Evolutionary conservation across 2,797 vertebrate species (phyloP), one percentile per base, ranked within the genome.

Genomic region (Pristis pectinata): DNA sequence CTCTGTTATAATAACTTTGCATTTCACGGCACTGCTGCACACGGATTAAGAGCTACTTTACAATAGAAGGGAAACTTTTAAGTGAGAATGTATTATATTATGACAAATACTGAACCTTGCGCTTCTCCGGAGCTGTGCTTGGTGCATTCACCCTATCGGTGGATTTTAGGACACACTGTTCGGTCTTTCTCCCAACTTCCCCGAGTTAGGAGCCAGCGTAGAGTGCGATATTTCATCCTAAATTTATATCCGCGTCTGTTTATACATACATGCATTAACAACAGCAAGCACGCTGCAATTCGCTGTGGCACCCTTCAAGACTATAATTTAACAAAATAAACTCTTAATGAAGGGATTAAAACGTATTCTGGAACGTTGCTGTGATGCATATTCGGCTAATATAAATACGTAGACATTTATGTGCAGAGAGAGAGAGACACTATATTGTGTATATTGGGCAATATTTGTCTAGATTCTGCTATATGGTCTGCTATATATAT

Each of bases 51-150:
- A 27, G 44, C 13, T 76, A 7, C 15, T 70, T 0, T 13, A 22
- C n/a, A 41, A 41, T 10, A 92, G 0, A 76, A 34, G 37, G 41
- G 22, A 49, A 53, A n/a, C 13, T 2, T 72, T 72, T 6, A 94
- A 93, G 10, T 72, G 1, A 70, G 44, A 49, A 30, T 10, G 27
- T 72, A 34, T 37, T 27, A 30, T 27, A 24, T 79, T 24, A 34
- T 30, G 10, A 30, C 0, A 96, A 95, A 96, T 96, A 96, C 30
- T 95, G 95, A 97, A 96, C 96, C 96, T 95, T 96, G 95, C 94
- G 92, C 96, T 96, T 96, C 95, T 94, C 95, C 95, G 95, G 96
- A 95, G 96, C 95, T 80, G 95, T 95, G 96, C 95, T 96, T 95
- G 96, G 96, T 96, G 95, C 49, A 27, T 92, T n/a, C 85, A 95